phyloP scores from a whole-genome alignment of 2,888 invertebrate genomes.

The Branchinecta sandiegonensis region DNA sequence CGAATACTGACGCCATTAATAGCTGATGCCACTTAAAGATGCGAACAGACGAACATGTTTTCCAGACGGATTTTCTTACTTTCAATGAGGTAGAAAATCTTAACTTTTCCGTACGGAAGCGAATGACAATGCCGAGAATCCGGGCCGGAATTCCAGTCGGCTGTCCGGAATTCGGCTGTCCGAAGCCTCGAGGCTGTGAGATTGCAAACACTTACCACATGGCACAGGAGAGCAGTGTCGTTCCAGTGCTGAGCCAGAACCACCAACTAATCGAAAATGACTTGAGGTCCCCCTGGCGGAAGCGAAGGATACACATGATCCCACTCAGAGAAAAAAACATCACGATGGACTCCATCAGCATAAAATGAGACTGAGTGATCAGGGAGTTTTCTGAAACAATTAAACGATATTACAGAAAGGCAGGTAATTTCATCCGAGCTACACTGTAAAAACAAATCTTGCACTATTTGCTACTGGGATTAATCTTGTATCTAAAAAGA shows the following conservation, averaged over 20 bases:
- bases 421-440: neutral
- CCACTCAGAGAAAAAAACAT: slow-evolving; percentile 63
- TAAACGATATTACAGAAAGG: slow-evolving; percentile 21
- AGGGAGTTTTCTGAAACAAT: slow-evolving; percentile 62
- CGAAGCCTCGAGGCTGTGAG: neutral
- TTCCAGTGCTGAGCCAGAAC: slow-evolving; percentile 47
- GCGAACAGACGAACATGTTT: no score
- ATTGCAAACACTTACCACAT: slow-evolving; percentile 44
- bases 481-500: no score
- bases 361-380: slow-evolving; percentile 80
- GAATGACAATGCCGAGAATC: no score
- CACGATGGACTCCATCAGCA: slow-evolving; percentile 83
- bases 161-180: no score
- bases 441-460: no score
- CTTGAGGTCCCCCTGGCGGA: slow-evolving; percentile 29
- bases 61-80: no score
- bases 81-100: no score
- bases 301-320: slow-evolving; percentile 36
- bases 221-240: slow-evolving; percentile 52
- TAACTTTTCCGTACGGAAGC: no score
- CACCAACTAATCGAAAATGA: slow-evolving; percentile 46
- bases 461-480: no score
- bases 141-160: no score
- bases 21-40: no score
- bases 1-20: no score